Percentiles rank a stretch among this genome's conserved stretches.
These are phyloP conservation scores for Cynodonichthys magdalenae DNA, from an alignment of 2,797 vertebrate genomes.

Conservation along the genomic window DNA sequence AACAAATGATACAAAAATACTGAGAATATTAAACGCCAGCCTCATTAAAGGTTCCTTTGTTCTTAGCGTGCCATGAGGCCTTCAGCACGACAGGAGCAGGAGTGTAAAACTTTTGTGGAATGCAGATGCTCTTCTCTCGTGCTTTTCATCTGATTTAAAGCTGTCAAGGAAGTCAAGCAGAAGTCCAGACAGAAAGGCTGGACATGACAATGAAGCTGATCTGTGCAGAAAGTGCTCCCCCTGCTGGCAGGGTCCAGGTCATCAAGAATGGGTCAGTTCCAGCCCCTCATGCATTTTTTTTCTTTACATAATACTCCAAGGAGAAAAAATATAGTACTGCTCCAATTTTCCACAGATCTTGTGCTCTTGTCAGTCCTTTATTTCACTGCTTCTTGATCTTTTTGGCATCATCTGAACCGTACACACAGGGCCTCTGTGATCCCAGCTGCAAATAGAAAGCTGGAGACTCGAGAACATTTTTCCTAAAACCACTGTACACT, in stretches of 20 bases:
- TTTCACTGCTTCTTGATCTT: slow-evolving; percentile 22
- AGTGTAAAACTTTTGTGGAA: slow-evolving; percentile 57
- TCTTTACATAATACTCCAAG: too few species aligned
- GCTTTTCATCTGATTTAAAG: slow-evolving; percentile 67
- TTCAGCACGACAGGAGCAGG: slow-evolving; percentile 45
- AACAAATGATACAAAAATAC: too few species aligned
- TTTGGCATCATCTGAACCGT: slow-evolving; percentile 39
- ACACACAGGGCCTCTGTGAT: slow-evolving; percentile 56
- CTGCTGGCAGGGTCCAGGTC: slow-evolving; percentile 70
- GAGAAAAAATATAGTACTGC: too few species aligned
- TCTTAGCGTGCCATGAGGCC: slow-evolving; percentile 35
- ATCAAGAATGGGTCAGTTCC: neutral
- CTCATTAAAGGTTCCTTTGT: slow-evolving; percentile 14
- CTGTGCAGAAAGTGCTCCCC: slow-evolving; percentile 60
- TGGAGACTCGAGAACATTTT: slow-evolving; percentile 43
- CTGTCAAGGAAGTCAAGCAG: slow-evolving; percentile 58
- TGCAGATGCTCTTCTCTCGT: slow-evolving; percentile 58
- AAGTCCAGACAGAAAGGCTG: slow-evolving; percentile 58
- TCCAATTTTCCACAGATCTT: slow-evolving; percentile 10
- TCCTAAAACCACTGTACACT: slow-evolving; percentile 48
- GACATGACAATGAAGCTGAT: slow-evolving; percentile 72
- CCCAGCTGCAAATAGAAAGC: slow-evolving; percentile 64
- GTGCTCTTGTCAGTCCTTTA: slow-evolving; percentile 33
- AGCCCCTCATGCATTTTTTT: neutral
- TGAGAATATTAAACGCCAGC: neutral